A percentile compares a stretch with the other conserved stretches of the same genome.
Conservation (phyloP, 2,797 vertebrate genomes). For the Falco novaeseelandiae region DNA sequence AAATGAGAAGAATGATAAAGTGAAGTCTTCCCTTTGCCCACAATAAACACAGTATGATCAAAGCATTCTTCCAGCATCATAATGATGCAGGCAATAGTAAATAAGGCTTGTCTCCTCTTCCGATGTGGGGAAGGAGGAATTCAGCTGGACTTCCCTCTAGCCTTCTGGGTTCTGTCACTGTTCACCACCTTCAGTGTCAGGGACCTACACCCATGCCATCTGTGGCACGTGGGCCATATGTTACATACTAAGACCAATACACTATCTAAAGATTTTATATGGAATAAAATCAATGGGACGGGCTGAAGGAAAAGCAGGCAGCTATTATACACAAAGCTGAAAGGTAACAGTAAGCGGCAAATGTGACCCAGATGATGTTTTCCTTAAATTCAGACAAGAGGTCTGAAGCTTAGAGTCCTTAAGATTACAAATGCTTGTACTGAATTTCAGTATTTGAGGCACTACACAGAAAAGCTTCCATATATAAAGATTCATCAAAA, state of each 20-base stretch:
- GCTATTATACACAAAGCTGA: not conserved
- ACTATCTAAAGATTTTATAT: not conserved
- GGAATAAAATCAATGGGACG: not conserved
- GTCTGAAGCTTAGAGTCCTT: not conserved
- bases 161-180: not conserved
- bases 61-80: not conserved
- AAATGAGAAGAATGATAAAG: not conserved
- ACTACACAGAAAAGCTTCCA: not conserved
- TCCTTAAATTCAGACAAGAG: not conserved
- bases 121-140: not conserved
- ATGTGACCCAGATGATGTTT: not conserved
- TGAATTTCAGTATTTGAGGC: not conserved
- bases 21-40: not conserved
- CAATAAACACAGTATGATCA: not conserved
- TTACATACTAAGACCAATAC: not conserved
- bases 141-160: not conserved
- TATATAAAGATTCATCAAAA: not conserved
- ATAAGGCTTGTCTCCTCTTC: not conserved
- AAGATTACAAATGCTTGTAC: not conserved
- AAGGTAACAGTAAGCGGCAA: not conserved
- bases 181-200: not conserved
- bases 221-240: not conserved
- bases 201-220: not conserved
- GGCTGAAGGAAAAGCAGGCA: not conserved
- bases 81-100: not conserved